A percentile compares a stretch with the other conserved stretches of the same genome.
These are phyloP conservation scores for Tachina fera DNA, from an alignment of 2,888 invertebrate species.

Conservation along the genomic window DNA sequence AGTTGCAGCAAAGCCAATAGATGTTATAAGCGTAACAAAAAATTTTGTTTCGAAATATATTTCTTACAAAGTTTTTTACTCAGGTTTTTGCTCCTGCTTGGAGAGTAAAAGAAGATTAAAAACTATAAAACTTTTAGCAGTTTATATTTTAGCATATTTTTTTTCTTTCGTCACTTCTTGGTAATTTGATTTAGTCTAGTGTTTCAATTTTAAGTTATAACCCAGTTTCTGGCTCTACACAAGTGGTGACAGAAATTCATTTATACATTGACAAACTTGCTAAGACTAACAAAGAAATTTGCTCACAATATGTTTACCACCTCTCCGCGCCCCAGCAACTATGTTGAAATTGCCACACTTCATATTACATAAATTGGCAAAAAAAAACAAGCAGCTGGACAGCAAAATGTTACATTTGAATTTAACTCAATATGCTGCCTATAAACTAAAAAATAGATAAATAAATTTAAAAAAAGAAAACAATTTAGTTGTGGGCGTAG, in stretches of 20 bases:
- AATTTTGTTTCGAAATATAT: not conserved
- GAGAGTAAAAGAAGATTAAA: constrained; percentile 6
- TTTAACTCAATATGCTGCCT: not conserved
- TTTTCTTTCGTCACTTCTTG: constrained; percentile 1
- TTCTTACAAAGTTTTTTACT: not conserved
- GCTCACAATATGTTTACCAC: constrained; percentile 12
- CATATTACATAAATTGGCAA: constrained; percentile 48
- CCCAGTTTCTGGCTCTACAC: constrained; percentile 60
- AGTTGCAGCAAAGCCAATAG: not conserved
- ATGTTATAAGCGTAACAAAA: not conserved
- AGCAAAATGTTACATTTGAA: not conserved
- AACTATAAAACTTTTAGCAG: not conserved
- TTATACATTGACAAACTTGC: constrained; percentile 46
- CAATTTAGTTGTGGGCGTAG: constrained; percentile 1
- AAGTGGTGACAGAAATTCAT: constrained; percentile 38
- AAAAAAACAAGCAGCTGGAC: constrained; percentile 54
- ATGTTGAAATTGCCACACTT: constrained; percentile 19
- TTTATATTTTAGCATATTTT: not conserved
- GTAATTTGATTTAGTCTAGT: constrained; percentile 32
- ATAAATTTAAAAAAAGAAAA: constrained; percentile 12
- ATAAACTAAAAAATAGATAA: constrained; percentile 12
- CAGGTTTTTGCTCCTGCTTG: not conserved
- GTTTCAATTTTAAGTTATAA: constrained; percentile 53
- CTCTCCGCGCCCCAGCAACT: constrained; percentile 32
- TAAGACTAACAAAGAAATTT: constrained; percentile 38